Base-by-base conservation (phyloP, 2,797 vertebrate species). In the Arrhamphus sclerolepis region DNA sequence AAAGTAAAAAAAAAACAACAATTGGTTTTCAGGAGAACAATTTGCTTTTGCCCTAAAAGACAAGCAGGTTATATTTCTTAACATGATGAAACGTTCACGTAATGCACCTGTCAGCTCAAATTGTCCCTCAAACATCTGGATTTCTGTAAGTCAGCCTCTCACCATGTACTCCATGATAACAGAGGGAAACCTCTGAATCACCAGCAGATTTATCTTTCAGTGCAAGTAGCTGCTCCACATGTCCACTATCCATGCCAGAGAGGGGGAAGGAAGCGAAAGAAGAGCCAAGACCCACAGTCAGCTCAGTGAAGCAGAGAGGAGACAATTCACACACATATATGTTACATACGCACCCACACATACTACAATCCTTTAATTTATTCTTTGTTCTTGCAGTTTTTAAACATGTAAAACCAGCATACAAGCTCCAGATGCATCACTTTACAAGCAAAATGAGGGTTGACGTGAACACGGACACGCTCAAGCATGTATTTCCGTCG, bases 271-370 rank as follows among this genome's bases (percentile, higher is more conserved):
- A 28, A 46, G 53, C 54, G 24, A 20, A 41, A 51, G 71, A 53
- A 74, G 69, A 77, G 70, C 80, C 78, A 47, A 72, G 77, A 78
- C 78, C 70, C 58, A 62, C 72, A 88, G 89, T 89, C 88, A 86
- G 84, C 75, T 88, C 80, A 80, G 70, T 75, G 82, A 87, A 85
- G 84, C 86, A 77, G 62, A 77, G 72, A 70, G 56, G 66, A 85
- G 78, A 81, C 61, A 34, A 75, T 73, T 74, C 63, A 57, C 77
- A 77, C 48, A 73, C 57, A 64, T 46, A 63, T 44, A 24, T n/a
- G 1, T 14, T 5, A 26, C 19, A 66, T 2, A 31, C 39, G 69
- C 40, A 70, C 63, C 55, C 6, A 31, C 31, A 34, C 31, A 34
- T 10, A 76, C 66, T 67, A 34, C 47, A 40, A 66, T 56, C 22